Base-by-base conservation (phyloP, 2,797 vertebrate genomes). In the Ctenopoma multispine region DNA sequence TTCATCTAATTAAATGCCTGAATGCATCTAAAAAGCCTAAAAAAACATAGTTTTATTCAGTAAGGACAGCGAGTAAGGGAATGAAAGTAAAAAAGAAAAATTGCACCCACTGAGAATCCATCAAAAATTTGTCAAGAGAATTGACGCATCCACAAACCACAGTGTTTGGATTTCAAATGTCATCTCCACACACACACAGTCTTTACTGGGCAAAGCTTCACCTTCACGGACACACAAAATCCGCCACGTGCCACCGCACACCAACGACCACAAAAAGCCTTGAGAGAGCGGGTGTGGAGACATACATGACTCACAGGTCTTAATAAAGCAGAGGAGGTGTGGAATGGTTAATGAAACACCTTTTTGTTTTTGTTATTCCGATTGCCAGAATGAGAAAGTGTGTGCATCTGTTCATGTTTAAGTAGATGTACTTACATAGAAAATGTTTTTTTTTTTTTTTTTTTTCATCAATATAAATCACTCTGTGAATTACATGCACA, bases 261-360 rank as follows among this genome's bases (percentile, higher is more conserved):
- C 54, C 56, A 49, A 3, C 18, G 8, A 11, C 66, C 63, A 31
- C 58, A n/a, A 50, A 64, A 68, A 51, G 65, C 38, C 40, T 9
- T 5, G 50, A 58, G 69, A 66, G 59, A 64, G 63, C 77, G 82
- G 80, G 70, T 77, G 75, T 82, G 46, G 59, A 76, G 54, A 38
- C 1, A 3, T 41, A 11, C 23, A 38, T 62, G 38, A 85, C 58
- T 87, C 82, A 72, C 76, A 63, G 69, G 75, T 77, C 79, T 83
- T 81, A 83, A 86, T 79, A 79, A 84, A 79, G 69, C 53, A 48
- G 43, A 9, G 12, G 65, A 89, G 70, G 79, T 82, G 83, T 63
- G 46, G 69, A 83, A 44, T 13, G 73, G 69, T 79, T 90, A 87
- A 91, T 88, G 77, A 87, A 91, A 87, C 77, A 77, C 80, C 68